Evolutionary conservation across 2,113 vertebrate species (phyloP), one percentile per base, ranked within the genome.

Genomic region (Petaurus breviceps): DNA sequence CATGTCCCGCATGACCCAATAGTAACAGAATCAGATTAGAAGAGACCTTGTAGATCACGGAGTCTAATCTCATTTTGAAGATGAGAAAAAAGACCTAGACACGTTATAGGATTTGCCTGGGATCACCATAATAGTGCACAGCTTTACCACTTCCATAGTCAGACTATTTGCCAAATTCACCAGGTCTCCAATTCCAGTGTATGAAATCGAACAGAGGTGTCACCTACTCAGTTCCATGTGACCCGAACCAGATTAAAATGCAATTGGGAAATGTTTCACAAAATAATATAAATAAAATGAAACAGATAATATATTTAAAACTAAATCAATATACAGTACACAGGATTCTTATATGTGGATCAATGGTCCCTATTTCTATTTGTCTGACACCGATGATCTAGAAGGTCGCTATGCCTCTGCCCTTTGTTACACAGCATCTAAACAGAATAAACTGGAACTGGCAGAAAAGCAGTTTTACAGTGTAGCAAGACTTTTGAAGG

Each of bases 371-470:
- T 68, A n/a, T 1, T 68, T 68, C 31, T 68, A 10, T 57, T 61
- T 61, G 31, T n/a, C 1, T n/a, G 55, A 92, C 12, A 46, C 10
- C 10, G 52, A 10, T 12, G 98, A 55, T 91, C 97, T 89, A 99
- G 99, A 96, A 99, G 52, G 99, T 12, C 99, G 99, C 94, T 99
- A 99, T 95, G 99, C 99, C 97, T 99, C 99, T 46, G 99, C 99
- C 53, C 98, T 99, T 37, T 98, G 98, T 94, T 99, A 98, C 0
- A 98, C 98, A 23, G 99, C 99, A 97, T 98, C 97, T 95, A 99
- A 99, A 98, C 98, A 99, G 98, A 99, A 99, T 95, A 99, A 99
- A 97, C 98, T 99, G 97, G 99, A 99, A n/a, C 99, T 99, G 97
- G 98, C 99, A 37, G 99, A 99, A 98, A 99, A 99, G 98, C 99